Percentiles rank a stretch among this genome's conserved stretches.
Evolutionary conservation across 2,888 invertebrate species (phyloP).

Genomic region (Caenorhabditis wallacei): DNA sequence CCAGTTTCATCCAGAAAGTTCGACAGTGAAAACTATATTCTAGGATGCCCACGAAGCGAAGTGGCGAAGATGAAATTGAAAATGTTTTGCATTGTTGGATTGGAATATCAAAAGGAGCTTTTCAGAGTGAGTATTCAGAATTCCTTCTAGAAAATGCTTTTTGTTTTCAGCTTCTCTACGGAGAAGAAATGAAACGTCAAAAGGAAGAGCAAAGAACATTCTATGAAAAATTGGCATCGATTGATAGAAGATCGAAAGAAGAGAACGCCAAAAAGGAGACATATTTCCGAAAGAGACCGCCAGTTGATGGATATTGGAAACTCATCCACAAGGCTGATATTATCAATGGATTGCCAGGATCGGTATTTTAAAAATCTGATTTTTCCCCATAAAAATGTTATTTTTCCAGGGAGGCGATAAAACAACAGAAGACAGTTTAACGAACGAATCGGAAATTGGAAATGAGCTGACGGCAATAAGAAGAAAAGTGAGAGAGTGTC

Average conservation of each 20-base stretch:
- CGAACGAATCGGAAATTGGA: no score
- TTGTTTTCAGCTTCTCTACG: background rate
- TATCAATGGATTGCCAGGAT: background rate
- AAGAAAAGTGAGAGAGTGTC: background rate
- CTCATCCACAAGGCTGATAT: background rate
- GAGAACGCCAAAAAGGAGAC: background rate
- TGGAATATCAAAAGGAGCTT: background rate
- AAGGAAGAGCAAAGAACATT: background rate
- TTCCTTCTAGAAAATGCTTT: no score
- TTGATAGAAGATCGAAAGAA: background rate
- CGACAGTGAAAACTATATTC: background rate
- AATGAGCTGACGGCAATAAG: background rate
- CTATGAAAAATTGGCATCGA: background rate
- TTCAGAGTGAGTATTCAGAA: conserved; percentile 19
- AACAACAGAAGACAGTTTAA: no score
- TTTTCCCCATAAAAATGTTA: no score
- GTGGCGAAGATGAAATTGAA: background rate
- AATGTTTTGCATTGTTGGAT: background rate
- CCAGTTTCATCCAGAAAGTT: background rate
- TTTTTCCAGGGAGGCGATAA: no score
- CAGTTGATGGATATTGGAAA: conserved; percentile 3
- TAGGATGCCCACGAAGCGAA: background rate
- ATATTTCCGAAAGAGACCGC: background rate
- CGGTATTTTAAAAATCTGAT: no score
- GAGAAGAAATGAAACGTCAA: background rate